Base-by-base conservation (phyloP, 2,113 vertebrate genomes). In the Malaclemys terrapin region DNA sequence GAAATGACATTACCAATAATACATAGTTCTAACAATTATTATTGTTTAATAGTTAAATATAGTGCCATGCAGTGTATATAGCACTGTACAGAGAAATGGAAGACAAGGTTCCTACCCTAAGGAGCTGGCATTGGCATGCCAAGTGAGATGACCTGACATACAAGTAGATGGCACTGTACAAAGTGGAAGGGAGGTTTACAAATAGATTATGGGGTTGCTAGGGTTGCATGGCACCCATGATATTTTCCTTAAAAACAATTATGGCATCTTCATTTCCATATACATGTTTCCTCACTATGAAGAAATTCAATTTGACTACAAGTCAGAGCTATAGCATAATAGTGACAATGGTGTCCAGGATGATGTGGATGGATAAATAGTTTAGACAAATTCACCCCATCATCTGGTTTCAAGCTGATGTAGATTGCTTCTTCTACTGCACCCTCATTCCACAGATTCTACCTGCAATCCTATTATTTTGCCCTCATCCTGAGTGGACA, bases 281-380 rank as follows among this genome's bases (percentile, higher is more conserved):
- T 52, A 80, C 1, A 0, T 8, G 38, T 10, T 65, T 38, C 1
- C 4, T 83, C 2, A 42, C 50, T 84, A 12, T 47, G 31, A 50
- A 47, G 31, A 65, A 65, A 35, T 84, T 42, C 11, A 4, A 31
- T 87, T 3, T 4, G 50, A 16, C 5, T 35, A 89, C 59, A 92
- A 72, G 53, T 35, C 3, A 53, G 52, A 19, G 42, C 8, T 8
- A 1, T 8, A 79, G 53, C 38, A 35, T 29, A 22, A 45, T 42
- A 75, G 2, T 54, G n/a, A 42, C 22, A 87, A 14, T 79, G 11
- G 0, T 87, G 6, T 4, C 11, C 72, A 2, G 8, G 3, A 1
- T 0, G 89, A 65, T 14, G 27, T 52, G 72, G 24, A 62, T n/a
- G 4, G 10, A 31, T n/a, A 14, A 54, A n/a, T 65, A 69, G 81